Base-by-base conservation (phyloP, 2,888 invertebrate species). In the Stictocephala bisonia region DNA sequence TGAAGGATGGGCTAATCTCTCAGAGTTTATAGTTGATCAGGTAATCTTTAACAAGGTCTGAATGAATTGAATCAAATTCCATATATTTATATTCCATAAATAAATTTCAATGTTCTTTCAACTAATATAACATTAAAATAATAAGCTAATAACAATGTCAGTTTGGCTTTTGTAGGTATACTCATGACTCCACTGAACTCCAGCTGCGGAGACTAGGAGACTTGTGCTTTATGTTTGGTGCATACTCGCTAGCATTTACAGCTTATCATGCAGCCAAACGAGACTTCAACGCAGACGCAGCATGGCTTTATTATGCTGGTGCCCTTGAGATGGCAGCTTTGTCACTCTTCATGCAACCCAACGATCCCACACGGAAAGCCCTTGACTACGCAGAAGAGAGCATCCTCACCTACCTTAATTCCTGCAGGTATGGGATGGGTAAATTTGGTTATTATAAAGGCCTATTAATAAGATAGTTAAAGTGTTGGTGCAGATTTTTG, bases 221-320 rank as follows among this genome's bases (percentile, higher is more conserved):
- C 85, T 86, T 99, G 6, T 96, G 96, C 85, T 98, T 99, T 84
- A 91, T 99, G 89, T 96, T 98, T 84, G 95, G 96, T 2, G 92
- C 96, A 82, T 97, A 97, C 85, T 91, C 92, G 77, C 88, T 94
- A 78, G 96, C 98, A 6, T 97, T 95, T 85, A 94, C 95, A 79
- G 90, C 94, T 0, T 99, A 98, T 85, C 97, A 99, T 84, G 91
- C 93, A 48, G 95, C 97, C n/a, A 99, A 99, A 85, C 90, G 97
- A 68, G 99, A 99, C 84, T 99, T 99, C 84, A 94, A 94, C 82
- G 93, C 93, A 0, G 99, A 99, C 83, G 95, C 96, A 78, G 99
- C 99, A 0, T 98, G 97, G 97, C 88, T 97, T 27, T 95, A 98
- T 83, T 97, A 94, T 84, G 97, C 99, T 0, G 97, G 98, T 9